Percentiles rank a stretch among this genome's conserved stretches.
phyloP scores from a whole-genome alignment of 2,888 invertebrate genomes.

The Conistra vaccinii region DNA sequence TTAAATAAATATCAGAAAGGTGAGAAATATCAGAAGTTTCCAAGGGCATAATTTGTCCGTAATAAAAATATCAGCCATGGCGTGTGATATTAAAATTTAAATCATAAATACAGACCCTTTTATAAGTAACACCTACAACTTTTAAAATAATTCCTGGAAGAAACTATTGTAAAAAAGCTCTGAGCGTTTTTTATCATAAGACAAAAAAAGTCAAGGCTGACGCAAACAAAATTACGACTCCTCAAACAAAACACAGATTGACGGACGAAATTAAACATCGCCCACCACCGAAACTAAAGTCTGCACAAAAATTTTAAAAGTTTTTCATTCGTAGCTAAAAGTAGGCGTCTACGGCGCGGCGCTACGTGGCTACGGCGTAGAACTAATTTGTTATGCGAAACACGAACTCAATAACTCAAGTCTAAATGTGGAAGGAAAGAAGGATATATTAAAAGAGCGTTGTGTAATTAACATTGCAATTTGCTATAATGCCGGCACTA shows the following conservation, averaged over 20 bases:
- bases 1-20: background rate
- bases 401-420: constrained; percentile 84
- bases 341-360: constrained; percentile 69
- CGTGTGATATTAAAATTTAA: background rate
- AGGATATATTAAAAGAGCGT: constrained; percentile 80
- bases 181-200: background rate
- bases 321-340: constrained; percentile 57
- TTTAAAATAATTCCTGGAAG: background rate
- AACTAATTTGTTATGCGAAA: constrained; percentile 79
- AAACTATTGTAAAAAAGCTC: background rate
- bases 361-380: constrained; percentile 75
- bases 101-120: background rate
- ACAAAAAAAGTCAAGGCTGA: background rate
- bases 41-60: background rate
- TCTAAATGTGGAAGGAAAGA: constrained; percentile 72
- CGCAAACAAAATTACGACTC: constrained; percentile 1
- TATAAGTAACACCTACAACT: background rate
- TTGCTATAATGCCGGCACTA: constrained; percentile 65
- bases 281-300: constrained; percentile 15
- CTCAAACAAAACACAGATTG: constrained; percentile 22
- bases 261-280: constrained; percentile 28
- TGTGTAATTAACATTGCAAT: constrained; percentile 77
- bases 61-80: background rate
- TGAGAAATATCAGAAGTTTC: background rate
- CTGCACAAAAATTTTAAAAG: constrained; percentile 50